These are phyloP conservation scores for Leptarthrus brevirostris DNA, from an alignment of 2,888 invertebrate genomes.

Conservation along the genomic window DNA sequence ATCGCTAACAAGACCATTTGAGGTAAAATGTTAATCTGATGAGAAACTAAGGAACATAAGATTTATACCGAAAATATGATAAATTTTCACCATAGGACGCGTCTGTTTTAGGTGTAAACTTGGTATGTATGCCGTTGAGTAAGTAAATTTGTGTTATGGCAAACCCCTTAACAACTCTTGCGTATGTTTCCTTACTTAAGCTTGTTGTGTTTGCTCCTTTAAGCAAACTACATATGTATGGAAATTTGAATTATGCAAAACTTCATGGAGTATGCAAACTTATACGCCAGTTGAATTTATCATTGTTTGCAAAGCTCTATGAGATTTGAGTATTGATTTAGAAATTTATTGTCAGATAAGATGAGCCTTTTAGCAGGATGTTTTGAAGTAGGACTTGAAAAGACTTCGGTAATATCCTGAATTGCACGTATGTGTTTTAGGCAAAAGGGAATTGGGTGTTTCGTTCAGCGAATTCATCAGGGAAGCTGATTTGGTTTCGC, in stretches of 20 bases:
- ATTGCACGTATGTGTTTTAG: no score
- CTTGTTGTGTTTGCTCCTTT: background rate
- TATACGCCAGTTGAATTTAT: no score
- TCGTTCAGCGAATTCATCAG: no score
- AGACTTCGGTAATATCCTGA: no score
- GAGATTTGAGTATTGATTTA: no score
- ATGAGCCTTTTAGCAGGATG: no score
- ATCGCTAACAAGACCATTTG: no score
- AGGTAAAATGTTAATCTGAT: background rate
- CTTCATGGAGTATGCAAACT: background rate
- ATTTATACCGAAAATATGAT: slow-evolving; percentile 8
- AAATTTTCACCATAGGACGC: slow-evolving; percentile 10
- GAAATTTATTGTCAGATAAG: no score
- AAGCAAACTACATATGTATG: slow-evolving; percentile 14
- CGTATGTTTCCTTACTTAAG: background rate
- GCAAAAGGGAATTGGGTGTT: no score
- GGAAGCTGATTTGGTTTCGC: no score
- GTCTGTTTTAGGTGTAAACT: slow-evolving; percentile 5
- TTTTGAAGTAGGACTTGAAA: no score
- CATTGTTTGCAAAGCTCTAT: no score
- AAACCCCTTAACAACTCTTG: slow-evolving; percentile 8
- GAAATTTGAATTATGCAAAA: slow-evolving; percentile 4
- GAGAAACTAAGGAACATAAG: slow-evolving; percentile 12
- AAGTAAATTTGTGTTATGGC: background rate
- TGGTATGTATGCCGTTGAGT: background rate